A percentile compares a stretch with the other conserved stretches of the same genome.
Conservation (phyloP, 2,888 invertebrate genomes). For the Folsomia manolachei region DNA sequence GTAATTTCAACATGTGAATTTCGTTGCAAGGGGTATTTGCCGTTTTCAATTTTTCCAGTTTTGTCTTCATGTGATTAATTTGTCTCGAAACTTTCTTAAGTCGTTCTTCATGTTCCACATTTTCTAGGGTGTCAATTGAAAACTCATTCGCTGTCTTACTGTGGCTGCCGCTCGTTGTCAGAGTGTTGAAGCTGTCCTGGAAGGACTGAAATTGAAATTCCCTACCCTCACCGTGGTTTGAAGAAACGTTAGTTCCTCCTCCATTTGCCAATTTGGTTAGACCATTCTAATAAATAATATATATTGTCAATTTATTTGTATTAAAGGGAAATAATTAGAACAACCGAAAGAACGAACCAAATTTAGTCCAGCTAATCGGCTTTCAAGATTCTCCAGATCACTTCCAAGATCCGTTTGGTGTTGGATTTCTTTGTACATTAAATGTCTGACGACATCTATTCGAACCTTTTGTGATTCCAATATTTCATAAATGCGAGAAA, state of each 20-base stretch:
- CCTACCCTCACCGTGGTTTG: too few relatives aligned
- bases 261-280: too few relatives aligned
- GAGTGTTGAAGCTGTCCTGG: too few relatives aligned
- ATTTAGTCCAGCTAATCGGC: background rate
- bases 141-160: background rate
- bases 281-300: too few relatives aligned
- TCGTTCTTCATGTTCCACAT: background rate
- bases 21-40: background rate
- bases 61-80: background rate
- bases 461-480: slow-evolving; percentile 37
- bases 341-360: too few relatives aligned
- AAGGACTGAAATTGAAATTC: too few relatives aligned
- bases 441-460: slow-evolving; percentile 31
- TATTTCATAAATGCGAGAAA: slow-evolving; percentile 17
- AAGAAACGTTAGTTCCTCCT: too few relatives aligned
- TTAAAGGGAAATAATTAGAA: too few relatives aligned
- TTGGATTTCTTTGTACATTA: slow-evolving; percentile 8
- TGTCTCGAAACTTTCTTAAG: background rate
- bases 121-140: background rate
- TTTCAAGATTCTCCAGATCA: background rate
- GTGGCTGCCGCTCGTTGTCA: background rate
- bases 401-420: background rate
- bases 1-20: background rate
- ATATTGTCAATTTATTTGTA: too few relatives aligned
- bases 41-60: slow-evolving; percentile 1